Percentiles rank a stretch among this genome's conserved stretches.
These are phyloP conservation scores for Pituophis catenifer DNA, from an alignment of 2,113 vertebrate species.

Conservation along the genomic window DNA sequence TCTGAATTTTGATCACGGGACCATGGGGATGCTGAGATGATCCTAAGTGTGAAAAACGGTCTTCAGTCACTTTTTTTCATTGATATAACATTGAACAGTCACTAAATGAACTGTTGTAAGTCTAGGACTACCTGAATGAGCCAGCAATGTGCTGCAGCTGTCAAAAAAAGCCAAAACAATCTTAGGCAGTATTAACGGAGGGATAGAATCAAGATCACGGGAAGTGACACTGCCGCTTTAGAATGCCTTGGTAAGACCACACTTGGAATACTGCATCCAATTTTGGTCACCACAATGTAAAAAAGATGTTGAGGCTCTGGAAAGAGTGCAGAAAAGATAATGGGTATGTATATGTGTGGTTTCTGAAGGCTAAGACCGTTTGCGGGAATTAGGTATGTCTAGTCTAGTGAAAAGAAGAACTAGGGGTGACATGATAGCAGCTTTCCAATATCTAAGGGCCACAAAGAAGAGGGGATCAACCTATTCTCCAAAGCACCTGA, in stretches of 20 bases:
- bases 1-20: no score
- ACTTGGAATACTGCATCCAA: background rate
- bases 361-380: background rate
- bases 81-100: no score
- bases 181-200: background rate
- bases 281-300: background rate
- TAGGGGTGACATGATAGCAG: background rate
- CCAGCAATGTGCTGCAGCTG: background rate
- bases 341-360: no score
- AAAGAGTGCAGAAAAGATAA: background rate
- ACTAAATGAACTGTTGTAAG: no score
- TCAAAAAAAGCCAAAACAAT: background rate
- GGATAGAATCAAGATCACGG: background rate
- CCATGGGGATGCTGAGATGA: no score
- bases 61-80: no score
- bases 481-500: no score
- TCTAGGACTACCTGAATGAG: background rate
- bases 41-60: no score
- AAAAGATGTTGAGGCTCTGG: background rate
- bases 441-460: background rate
- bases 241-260: background rate
- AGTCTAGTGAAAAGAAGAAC: background rate
- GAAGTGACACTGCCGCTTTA: background rate
- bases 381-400: background rate
- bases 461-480: no score